phyloP scores from a whole-genome alignment of 2,888 invertebrate genomes.

The Cyclophora albipunctata region DNA sequence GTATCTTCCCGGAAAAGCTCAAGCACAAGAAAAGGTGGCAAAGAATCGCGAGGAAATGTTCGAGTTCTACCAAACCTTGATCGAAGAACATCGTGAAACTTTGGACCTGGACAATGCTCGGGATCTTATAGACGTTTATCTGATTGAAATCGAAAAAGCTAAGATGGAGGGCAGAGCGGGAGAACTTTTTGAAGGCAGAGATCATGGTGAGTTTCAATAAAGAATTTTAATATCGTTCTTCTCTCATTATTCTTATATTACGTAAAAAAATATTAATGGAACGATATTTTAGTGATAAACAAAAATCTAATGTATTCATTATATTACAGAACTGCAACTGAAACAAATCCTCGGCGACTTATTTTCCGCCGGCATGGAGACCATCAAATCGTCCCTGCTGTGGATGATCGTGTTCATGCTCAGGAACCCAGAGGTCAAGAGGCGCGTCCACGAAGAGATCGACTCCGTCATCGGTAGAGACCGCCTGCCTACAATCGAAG shows the following conservation, averaged over 20 bases:
- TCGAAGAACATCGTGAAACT: constrained; percentile 85
- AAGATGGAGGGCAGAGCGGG: constrained; percentile 83
- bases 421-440: constrained; percentile 87
- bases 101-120: constrained; percentile 85
- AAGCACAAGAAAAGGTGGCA: constrained; percentile 76
- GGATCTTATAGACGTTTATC: constrained; percentile 90
- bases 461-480: constrained; percentile 87
- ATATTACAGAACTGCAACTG: constrained; percentile 85
- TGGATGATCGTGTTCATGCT: constrained; percentile 94
- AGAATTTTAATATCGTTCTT: too few species aligned
- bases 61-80: constrained; percentile 86
- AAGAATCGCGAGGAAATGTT: constrained; percentile 90
- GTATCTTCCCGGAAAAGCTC: constrained; percentile 78
- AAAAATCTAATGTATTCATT: neutral
- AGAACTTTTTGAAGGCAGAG: constrained; percentile 87
- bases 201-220: constrained; percentile 80
- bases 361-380: constrained; percentile 95
- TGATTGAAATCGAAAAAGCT: constrained; percentile 89
- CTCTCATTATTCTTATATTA: too few species aligned
- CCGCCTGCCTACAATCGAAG: constrained; percentile 86
- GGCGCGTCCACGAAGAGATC: constrained; percentile 88
- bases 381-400: constrained; percentile 90
- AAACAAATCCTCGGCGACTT: constrained; percentile 94
- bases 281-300: too few species aligned
- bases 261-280: too few species aligned